Percentiles rank a stretch among this genome's conserved stretches.
Conservation (phyloP, 2,888 invertebrate species). For the Scaptomyza reducta region DNA sequence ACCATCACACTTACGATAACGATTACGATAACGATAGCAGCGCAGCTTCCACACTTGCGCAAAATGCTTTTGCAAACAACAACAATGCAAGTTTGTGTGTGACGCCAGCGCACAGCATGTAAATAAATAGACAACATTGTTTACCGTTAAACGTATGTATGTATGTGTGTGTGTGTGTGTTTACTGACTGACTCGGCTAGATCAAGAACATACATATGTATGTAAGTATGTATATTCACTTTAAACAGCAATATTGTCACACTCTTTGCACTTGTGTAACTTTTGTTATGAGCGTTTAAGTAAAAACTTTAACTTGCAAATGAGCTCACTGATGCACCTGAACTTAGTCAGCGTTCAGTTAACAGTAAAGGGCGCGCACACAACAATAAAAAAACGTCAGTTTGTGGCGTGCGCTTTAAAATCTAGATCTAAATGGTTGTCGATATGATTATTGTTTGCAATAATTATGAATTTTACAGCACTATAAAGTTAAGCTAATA, state of each 20-base stretch:
- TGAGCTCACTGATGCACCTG: constrained; percentile 52
- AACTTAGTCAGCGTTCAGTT: constrained; percentile 32
- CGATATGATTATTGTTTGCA: no score
- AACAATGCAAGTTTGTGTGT: constrained; percentile 9
- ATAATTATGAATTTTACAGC: no score
- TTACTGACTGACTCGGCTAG: constrained; percentile 1
- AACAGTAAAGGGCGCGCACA: background rate
- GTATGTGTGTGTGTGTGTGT: background rate
- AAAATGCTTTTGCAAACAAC: background rate
- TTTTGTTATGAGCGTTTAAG: background rate
- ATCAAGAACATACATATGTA: background rate
- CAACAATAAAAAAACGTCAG: no score
- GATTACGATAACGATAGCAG: constrained; percentile 21
- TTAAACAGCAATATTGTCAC: background rate
- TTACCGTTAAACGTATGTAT: background rate
- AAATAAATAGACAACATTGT: constrained; percentile 21
- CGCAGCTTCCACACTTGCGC: constrained; percentile 27
- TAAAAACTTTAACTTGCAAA: constrained; percentile 28
- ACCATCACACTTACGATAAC: constrained; percentile 15
- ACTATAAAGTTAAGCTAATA: background rate
- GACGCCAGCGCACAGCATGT: constrained; percentile 23
- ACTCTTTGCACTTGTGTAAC: constrained; percentile 19
- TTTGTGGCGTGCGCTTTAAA: no score
- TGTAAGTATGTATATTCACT: background rate
- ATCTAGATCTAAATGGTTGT: no score